Conservation (phyloP, 2,888 invertebrate genomes). For the Diarsia brunnea region DNA sequence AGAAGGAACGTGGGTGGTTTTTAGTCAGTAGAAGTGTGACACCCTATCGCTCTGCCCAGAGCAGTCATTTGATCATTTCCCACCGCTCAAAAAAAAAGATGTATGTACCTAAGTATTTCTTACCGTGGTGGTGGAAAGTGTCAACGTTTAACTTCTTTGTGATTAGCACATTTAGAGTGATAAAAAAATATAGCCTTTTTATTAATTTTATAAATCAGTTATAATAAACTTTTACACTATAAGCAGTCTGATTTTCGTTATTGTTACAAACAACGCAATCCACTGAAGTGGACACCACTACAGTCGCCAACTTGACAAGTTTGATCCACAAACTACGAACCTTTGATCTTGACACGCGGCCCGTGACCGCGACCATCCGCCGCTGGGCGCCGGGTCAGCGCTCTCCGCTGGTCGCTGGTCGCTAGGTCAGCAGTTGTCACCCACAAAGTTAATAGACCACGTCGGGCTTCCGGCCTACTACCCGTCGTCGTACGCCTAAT, state of each 20-base stretch:
- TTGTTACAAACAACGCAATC: background rate
- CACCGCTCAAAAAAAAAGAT: too few species aligned
- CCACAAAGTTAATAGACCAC: slow-evolving; percentile 35
- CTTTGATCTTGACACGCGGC: slow-evolving; percentile 47
- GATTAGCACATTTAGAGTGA: too few species aligned
- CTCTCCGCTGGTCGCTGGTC: too few species aligned
- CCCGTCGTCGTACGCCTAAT: slow-evolving; percentile 8
- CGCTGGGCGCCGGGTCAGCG: slow-evolving; percentile 20
- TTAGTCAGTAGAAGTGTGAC: too few species aligned
- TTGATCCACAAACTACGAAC: background rate
- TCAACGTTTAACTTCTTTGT: background rate
- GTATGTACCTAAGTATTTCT: background rate
- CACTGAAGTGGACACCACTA: background rate
- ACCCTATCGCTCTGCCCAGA: too few species aligned
- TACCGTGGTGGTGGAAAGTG: background rate
- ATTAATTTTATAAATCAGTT: background rate
- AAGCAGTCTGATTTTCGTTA: background rate
- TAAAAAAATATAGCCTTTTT: too few species aligned
- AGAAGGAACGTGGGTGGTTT: too few species aligned
- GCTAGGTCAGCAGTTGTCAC: slow-evolving; percentile 13
- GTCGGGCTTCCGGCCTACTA: slow-evolving; percentile 39
- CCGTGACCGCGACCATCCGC: slow-evolving; percentile 36
- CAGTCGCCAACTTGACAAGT: slow-evolving; percentile 7
- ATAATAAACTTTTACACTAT: background rate
- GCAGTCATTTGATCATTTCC: too few species aligned